Evolutionary conservation across 2,888 invertebrate genomes (phyloP), one percentile per base, ranked within the genome.

Genomic region (Diadegma fenestrale): DNA sequence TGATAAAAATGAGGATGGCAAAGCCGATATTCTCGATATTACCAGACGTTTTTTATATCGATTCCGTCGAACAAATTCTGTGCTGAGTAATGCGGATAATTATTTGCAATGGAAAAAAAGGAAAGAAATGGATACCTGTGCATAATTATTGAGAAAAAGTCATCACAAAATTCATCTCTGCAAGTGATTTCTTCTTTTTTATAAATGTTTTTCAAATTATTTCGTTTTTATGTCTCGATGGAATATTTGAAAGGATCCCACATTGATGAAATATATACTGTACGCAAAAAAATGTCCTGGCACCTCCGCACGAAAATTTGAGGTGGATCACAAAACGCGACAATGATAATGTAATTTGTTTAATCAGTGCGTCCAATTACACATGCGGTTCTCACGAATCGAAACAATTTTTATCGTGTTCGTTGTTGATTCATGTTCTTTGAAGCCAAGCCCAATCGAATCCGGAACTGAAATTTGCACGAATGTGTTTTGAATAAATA

Each of bases 21-120:
- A 66, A 26, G 68, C 45, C 68, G 54, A 78, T 78, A 78, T 19
- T 26, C 77, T 78, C 43, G 22, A 51, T 64, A 14, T n/a, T n/a
- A 33, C 64, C 3, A 37, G n/a, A 64, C 7, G 0, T 10, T 61
- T 58, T 43, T 43, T 68, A 26, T 30, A 68, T 10, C 2, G 45
- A 22, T 43, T 26, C 17, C 22, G 17, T 17, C 14, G 41, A 2
- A 22, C 30, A 26, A 26, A 17, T 22, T 14, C 8, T 68, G 26
- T 26, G 45, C 33, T 26, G 6, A 68, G 19, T 12, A 14, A 22
- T 22, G 41, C 41, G 12, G 22, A 66, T 41, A 58, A 66, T 41
- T 6, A 22, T n/a, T 5, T 1, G 22, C 14, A 19, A 12, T 7
- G 10, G 12, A 41, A 2, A n/a, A 14, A 33, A 19, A 37, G 37